Conservation (phyloP, 2,113 vertebrate genomes). For the Phyllostomus discolor region DNA sequence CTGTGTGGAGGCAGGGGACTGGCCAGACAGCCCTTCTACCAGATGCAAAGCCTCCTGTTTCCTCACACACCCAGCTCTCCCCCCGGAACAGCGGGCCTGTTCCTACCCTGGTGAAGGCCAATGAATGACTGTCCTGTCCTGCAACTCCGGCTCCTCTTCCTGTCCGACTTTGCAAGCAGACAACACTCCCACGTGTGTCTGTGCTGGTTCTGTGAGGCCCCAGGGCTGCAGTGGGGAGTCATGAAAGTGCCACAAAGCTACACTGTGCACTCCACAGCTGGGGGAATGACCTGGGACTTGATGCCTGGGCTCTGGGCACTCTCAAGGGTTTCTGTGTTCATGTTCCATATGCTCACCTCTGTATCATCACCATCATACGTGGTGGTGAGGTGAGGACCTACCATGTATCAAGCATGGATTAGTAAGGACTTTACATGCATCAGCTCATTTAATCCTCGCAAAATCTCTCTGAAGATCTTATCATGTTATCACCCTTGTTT, state of each 20-base stretch:
- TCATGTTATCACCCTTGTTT: neutral
- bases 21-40: neutral
- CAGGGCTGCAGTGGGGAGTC: neutral
- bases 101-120: neutral
- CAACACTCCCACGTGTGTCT: neutral
- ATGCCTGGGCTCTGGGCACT: neutral
- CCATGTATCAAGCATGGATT: neutral
- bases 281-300: neutral
- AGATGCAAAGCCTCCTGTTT: neutral
- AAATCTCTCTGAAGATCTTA: neutral
- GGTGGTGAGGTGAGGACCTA: neutral
- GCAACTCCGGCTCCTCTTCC: neutral
- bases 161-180: neutral
- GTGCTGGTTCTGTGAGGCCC: neutral
- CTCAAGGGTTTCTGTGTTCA: neutral
- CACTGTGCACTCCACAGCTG: neutral
- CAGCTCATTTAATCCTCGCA: neutral
- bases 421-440: neutral
- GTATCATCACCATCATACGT: neutral
- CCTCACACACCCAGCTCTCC: neutral
- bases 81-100: neutral
- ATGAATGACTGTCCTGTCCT: neutral
- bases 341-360: neutral
- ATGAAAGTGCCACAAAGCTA: neutral
- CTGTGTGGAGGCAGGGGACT: neutral